Conservation (phyloP, 2,888 invertebrate species). For the Cordilura impudica region DNA sequence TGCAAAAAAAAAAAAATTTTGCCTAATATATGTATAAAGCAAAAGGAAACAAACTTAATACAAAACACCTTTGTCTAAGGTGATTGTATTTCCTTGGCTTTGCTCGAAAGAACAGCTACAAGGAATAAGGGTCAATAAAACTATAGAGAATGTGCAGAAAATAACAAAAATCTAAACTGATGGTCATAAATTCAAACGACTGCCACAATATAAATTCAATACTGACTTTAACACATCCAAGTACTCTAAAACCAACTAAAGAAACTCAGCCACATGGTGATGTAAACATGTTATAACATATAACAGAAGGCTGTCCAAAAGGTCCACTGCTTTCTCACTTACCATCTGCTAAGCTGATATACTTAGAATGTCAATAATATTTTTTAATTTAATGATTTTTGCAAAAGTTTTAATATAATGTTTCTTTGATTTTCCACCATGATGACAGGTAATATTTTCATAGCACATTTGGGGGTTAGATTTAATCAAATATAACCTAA, state of each 20-base stretch:
- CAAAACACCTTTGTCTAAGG: too few relatives aligned
- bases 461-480: too few relatives aligned
- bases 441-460: too few relatives aligned
- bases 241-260: background rate
- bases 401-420: too few relatives aligned
- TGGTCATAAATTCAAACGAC: constrained; percentile 39
- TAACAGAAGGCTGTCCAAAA: too few relatives aligned
- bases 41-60: constrained; percentile 6
- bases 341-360: too few relatives aligned
- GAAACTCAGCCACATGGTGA: background rate
- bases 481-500: background rate
- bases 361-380: too few relatives aligned
- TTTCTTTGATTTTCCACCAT: too few relatives aligned
- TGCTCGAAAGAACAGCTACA: constrained; percentile 68
- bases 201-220: constrained; percentile 17
- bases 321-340: too few relatives aligned
- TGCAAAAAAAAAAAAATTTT: background rate
- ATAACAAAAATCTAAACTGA: constrained; percentile 29
- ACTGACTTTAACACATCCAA: background rate
- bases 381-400: too few relatives aligned
- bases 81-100: constrained; percentile 75
- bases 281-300: too few relatives aligned
- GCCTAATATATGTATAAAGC: too few relatives aligned
- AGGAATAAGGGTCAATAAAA: constrained; percentile 61
- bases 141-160: constrained; percentile 48